Evolutionary conservation across 2,797 vertebrate species (phyloP).

Genomic region (Urophycis tenuis): DNA sequence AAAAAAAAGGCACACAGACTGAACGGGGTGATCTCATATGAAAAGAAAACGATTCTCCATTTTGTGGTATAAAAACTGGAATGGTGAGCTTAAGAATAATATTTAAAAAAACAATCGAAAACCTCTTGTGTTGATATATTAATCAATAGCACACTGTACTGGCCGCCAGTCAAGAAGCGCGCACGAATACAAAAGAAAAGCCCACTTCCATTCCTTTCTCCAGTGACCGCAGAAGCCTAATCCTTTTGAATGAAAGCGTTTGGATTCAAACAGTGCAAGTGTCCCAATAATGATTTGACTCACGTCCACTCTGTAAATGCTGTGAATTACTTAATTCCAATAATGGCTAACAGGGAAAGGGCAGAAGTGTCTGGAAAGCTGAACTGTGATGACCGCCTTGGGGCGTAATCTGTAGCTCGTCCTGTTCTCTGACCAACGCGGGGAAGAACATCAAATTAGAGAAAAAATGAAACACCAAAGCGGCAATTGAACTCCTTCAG

Average conservation of each 20-base stretch:
- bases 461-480: neutral
- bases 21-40: conserved; percentile 35
- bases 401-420: neutral
- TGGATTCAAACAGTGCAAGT: conserved; percentile 3
- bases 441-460: neutral
- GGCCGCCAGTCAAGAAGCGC: conserved; percentile 42
- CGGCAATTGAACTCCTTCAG: neutral
- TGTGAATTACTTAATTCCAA: neutral
- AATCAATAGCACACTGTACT: conserved; percentile 31
- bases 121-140: conserved; percentile 5
- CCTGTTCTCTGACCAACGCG: neutral
- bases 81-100: conserved; percentile 39
- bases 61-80: conserved; percentile 21
- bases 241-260: neutral
- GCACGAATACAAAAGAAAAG: neutral
- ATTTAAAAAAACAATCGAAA: conserved; percentile 32
- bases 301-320: neutral
- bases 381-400: neutral
- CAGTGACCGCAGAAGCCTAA: neutral
- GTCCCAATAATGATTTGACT: neutral
- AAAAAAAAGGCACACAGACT: conserved; percentile 56
- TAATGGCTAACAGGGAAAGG: neutral
- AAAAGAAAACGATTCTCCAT: conserved; percentile 27
- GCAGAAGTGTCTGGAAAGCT: neutral
- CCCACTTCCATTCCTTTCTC: neutral